Evolutionary conservation across 1,140 invertebrate genomes (phyloP), one percentile per base, ranked within the genome.

Genomic region (Drosophila punjabiensis): DNA sequence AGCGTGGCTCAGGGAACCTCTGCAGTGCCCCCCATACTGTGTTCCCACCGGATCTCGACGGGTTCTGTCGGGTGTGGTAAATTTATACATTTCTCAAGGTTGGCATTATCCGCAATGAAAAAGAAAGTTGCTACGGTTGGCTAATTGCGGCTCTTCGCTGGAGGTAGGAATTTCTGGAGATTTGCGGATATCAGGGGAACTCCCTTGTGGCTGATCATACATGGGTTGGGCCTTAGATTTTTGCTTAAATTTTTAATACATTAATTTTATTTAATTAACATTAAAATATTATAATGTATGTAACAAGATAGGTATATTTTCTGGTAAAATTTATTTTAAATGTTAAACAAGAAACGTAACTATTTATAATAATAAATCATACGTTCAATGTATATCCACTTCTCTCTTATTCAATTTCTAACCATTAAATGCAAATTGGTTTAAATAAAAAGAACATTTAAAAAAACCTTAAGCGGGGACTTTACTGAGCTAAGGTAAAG

Each of bases 41-140:
- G 11, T 28, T 33, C 35, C 30, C 63, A 41, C 8, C 11, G 10
- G 56, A 55, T 48, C 24, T 2, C 24, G 47, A 74, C 24, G 43
- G 55, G 50, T 53, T 53, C 50, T 53, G 30, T 16, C 32, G 45
- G 24, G 24, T 11, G 55, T 11, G 65, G 52, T 71, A 71, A 79
- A 79, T 79, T 64, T 79, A 79, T 59, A 80, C 43, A 83, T 83
- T 81, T 83, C 53, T 56, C 85, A 87, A 83, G 77, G 84, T 81
- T 76, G 63, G 18, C 30, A 35, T 64, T 56, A 77, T 53, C 35
- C n/a, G 58, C 55, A 69, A 62, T 62, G 56, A 70, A 79, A 78
- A 70, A 70, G 76, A 78, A 78, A 78, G 76, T 68, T 69, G n/a
- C 30, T 45, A 11, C 45, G 48, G 67, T 56, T 43, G 47, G 68